These are phyloP conservation scores for Pyrgus malvae DNA, from an alignment of 2,888 invertebrate genomes.

Conservation along the genomic window DNA sequence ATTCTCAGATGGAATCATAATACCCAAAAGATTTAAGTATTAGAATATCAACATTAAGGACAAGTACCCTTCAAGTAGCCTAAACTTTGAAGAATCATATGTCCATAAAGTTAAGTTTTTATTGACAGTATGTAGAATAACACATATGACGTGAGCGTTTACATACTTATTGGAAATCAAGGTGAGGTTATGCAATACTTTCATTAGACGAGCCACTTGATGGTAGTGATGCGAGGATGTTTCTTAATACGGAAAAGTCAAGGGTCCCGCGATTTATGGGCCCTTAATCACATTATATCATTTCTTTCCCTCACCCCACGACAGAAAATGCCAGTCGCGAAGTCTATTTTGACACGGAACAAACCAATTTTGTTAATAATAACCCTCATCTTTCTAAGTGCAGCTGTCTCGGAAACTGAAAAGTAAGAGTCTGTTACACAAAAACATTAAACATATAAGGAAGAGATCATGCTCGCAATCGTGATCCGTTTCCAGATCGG, in stretches of 20 bases:
- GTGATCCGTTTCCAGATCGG: slow-evolving; percentile 9
- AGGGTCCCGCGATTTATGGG: slow-evolving; percentile 10
- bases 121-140: too few relatives aligned
- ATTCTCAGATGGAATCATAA: too few relatives aligned
- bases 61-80: too few relatives aligned
- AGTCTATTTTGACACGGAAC: too few relatives aligned
- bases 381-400: slow-evolving; percentile 20
- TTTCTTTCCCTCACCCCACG: too few relatives aligned
- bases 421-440: slow-evolving; percentile 11
- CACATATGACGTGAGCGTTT: neutral
- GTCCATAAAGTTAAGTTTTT: too few relatives aligned
- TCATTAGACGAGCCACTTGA: slow-evolving; percentile 20
- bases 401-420: neutral
- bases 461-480: slow-evolving; percentile 12
- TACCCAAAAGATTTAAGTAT: too few relatives aligned
- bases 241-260: slow-evolving; percentile 24
- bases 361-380: slow-evolving; percentile 17
- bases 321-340: too few relatives aligned
- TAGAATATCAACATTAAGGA: too few relatives aligned
- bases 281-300: slow-evolving; percentile 22
- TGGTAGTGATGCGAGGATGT: slow-evolving; percentile 14
- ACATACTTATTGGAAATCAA: slow-evolving; percentile 13
- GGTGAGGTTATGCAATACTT: slow-evolving; percentile 19
- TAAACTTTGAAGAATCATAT: too few relatives aligned
- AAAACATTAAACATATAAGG: slow-evolving; percentile 24